Evolutionary conservation across 1,140 invertebrate genomes (phyloP), one percentile per base, ranked within the genome.

Genomic region (Drosophila sechellia): DNA sequence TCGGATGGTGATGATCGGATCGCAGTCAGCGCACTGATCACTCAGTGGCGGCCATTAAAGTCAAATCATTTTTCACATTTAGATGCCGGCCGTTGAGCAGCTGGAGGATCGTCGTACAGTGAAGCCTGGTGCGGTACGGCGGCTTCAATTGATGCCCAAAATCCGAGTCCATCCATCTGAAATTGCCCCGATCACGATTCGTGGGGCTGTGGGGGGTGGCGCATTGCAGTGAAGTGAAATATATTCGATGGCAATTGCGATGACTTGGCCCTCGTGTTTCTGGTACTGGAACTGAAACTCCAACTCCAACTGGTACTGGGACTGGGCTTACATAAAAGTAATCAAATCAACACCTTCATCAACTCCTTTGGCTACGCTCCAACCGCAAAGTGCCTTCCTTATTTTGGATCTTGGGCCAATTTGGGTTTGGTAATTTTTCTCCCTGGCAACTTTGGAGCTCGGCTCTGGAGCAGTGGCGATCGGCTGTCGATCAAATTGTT

Each of bases 11-110:
- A 58, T 50, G 65, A 76, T 53, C 60, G 40, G 27, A 27, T 48
- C 66, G 50, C 66, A 39, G 50, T 27, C 15, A 12, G 35, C 8
- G 10, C 35, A 50, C 50, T 76, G 79, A 83, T 90, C 85, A 78
- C 63, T 89, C 90, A 78, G 90, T 91, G 90, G 90, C 90, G 76
- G 59, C 84, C 83, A 91, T 91, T 91, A 91, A 91, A 91, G 90
- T 91, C 86, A 91, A 91, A 91, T 91, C 86, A 91, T 91, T 91
- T 91, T 91, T 90, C 90, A 91, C 90, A 91, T 91, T 85, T 91
- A 87, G 72, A 80, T 74, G 81, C 73, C 72, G 63, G 63, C 63
- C 25, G 48, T 27, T 64, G 80, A 52, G 76, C 53, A 73, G 69
- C 55, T 15, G 6, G 5, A 3, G 37, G 42, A 20, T 17, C 42